Evolutionary conservation across 2,888 invertebrate genomes (phyloP).

Genomic region (Xylocampa areola): DNA sequence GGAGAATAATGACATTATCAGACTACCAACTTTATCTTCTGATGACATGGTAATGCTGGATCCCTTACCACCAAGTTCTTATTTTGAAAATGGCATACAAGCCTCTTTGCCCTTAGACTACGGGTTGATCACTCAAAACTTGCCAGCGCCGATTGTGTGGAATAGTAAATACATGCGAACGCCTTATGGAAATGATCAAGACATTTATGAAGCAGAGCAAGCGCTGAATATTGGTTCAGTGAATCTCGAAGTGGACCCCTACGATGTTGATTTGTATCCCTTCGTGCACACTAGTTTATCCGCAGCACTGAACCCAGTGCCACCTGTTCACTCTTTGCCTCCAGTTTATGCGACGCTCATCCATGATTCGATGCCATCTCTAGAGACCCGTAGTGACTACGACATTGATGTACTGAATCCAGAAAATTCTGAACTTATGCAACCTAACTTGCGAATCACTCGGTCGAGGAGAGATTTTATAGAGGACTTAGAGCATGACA

Average conservation of each 20-base stretch:
- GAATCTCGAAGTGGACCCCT: conserved; percentile 23
- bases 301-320: conserved; percentile 47
- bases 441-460: conserved; percentile 56
- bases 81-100: conserved; percentile 33
- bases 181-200: conserved; percentile 26
- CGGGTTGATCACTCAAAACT: conserved; percentile 14
- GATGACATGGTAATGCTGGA: conserved; percentile 26
- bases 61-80: conserved; percentile 23
- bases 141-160: conserved; percentile 26
- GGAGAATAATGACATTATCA: conserved; percentile 31
- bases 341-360: conserved; percentile 62
- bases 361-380: conserved; percentile 54
- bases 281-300: conserved; percentile 48
- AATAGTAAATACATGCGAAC: conserved; percentile 26
- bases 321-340: conserved; percentile 58
- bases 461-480: conserved; percentile 67
- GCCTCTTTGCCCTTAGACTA: conserved; percentile 29
- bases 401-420: conserved; percentile 45
- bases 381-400: conserved; percentile 28
- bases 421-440: conserved; percentile 43
- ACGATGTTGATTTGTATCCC: conserved; percentile 45
- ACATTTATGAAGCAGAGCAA: conserved; percentile 22
- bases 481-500: conserved; percentile 72
- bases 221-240: conserved; percentile 21
- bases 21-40: conserved; percentile 17